A percentile compares a stretch with the other conserved stretches of the same genome.
phyloP scores from a whole-genome alignment of 1,140 invertebrate genomes.

The Drosophila equinoxialis region DNA sequence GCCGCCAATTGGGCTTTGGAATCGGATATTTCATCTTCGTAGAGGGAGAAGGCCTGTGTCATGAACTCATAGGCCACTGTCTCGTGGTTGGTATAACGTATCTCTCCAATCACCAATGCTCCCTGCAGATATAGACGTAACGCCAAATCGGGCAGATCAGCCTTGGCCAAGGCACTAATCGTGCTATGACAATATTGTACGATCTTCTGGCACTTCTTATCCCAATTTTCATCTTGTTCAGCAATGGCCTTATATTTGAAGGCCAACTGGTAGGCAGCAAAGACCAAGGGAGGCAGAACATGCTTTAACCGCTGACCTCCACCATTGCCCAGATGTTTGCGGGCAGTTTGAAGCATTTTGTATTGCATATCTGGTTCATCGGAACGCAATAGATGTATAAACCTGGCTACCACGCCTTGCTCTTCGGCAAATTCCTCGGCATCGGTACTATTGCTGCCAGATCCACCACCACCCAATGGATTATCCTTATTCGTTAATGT shows the following conservation, averaged over 20 bases:
- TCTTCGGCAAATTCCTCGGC: constrained; percentile 99
- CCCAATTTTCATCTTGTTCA: constrained; percentile 97
- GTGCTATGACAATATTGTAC: constrained; percentile 99
- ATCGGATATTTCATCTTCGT: constrained; percentile 99
- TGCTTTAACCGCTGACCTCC: constrained; percentile 94
- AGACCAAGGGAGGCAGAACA: constrained; percentile 97
- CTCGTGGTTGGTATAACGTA: constrained; percentile 97
- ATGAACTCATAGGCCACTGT: constrained; percentile 99
- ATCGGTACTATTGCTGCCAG: constrained; percentile 84
- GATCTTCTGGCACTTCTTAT: constrained; percentile 98
- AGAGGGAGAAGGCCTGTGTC: constrained; percentile 98
- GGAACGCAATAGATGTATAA: constrained; percentile 95
- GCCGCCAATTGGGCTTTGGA: constrained; percentile 98
- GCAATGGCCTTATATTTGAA: constrained; percentile 90
- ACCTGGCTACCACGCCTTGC: constrained; percentile 93
- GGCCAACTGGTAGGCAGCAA: constrained; percentile 96
- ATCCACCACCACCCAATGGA: constrained; percentile 83
- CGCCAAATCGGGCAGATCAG: constrained; percentile 95
- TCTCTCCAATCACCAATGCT: constrained; percentile 95
- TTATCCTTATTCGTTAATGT: constrained; percentile 82
- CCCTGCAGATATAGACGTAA: constrained; percentile 97
- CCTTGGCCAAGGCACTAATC: constrained; percentile 96
- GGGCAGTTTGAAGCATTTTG: constrained; percentile 92
- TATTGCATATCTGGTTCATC: constrained; percentile 96
- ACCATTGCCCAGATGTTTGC: constrained; percentile 94